A percentile compares a stretch with the other conserved stretches of the same genome.
Conservation (phyloP, 2,113 vertebrate genomes). For the Paracanthobrama guichenoti region DNA sequence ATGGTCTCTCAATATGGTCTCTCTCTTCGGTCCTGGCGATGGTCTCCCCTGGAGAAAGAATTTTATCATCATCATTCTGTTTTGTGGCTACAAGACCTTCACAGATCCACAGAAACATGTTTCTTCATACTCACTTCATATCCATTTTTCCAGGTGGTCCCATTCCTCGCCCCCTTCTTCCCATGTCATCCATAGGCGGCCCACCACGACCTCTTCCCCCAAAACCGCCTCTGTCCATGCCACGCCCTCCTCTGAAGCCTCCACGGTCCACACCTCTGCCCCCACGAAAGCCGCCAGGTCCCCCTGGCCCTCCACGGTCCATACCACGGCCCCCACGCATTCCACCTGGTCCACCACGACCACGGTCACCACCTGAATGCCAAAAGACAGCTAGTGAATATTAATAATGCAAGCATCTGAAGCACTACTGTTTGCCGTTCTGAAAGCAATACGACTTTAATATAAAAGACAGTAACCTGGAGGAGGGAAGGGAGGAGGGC, state of each 20-base stretch:
- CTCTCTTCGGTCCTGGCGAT: constrained; percentile 62
- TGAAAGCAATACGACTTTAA: not conserved
- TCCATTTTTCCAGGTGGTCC: constrained; percentile 64
- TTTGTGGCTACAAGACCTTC: not conserved
- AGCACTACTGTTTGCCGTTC: not conserved
- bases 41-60: constrained; percentile 61
- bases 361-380: constrained; percentile 80
- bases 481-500: constrained; percentile 89
- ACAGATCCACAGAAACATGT: not conserved
- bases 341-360: constrained; percentile 88
- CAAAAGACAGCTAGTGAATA: constrained; percentile 52
- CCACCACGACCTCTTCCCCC: constrained; percentile 84
- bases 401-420: not conserved
- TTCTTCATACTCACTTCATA: constrained; percentile 55
- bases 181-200: constrained; percentile 90
- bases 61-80: too few species aligned
- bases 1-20: constrained; percentile 57
- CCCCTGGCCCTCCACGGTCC: constrained; percentile 87
- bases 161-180: constrained; percentile 80
- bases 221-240: constrained; percentile 92
- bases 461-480: constrained; percentile 73
- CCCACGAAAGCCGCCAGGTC: constrained; percentile 87
- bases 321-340: constrained; percentile 91
- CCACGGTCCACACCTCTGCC: constrained; percentile 91
- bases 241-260: constrained; percentile 83